Percentiles rank a stretch among this genome's conserved stretches.
phyloP scores from a whole-genome alignment of 2,113 vertebrate species.

The Dipodomys spectabilis region DNA sequence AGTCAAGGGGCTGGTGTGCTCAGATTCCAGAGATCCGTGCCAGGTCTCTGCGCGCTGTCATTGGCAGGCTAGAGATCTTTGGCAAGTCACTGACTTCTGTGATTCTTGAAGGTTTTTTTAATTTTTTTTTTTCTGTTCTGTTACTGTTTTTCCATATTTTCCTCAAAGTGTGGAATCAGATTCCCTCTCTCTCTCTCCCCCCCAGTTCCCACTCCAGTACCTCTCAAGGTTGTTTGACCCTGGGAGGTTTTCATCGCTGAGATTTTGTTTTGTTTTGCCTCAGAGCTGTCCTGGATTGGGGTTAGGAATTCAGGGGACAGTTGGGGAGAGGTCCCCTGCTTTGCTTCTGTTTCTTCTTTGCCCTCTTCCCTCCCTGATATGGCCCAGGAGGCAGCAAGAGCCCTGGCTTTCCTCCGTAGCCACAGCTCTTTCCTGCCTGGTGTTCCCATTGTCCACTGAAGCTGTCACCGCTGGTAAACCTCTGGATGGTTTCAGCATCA shows the following conservation, averaged over 20 bases:
- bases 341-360: slow-evolving; percentile 86
- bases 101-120: not conserved
- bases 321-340: slow-evolving; percentile 87
- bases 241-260: not conserved
- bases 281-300: not conserved
- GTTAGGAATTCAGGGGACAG: not conserved
- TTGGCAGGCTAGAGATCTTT: not conserved
- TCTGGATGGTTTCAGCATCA: not conserved
- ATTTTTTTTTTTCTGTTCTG: not conserved
- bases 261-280: not conserved
- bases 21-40: not conserved
- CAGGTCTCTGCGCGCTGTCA: not conserved
- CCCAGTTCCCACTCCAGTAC: not conserved
- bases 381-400: not conserved
- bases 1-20: too few relatives aligned
- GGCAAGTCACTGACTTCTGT: not conserved
- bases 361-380: slow-evolving; percentile 23
- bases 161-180: not conserved
- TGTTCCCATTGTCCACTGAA: not conserved
- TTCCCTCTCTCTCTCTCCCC: too few relatives aligned
- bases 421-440: too few relatives aligned
- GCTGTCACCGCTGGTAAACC: not conserved
- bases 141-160: not conserved
- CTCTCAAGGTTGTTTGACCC: not conserved
- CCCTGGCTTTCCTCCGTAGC: not conserved